These are phyloP conservation scores for Drosophila mimica DNA, from an alignment of 2,888 invertebrate genomes.

Conservation along the genomic window DNA sequence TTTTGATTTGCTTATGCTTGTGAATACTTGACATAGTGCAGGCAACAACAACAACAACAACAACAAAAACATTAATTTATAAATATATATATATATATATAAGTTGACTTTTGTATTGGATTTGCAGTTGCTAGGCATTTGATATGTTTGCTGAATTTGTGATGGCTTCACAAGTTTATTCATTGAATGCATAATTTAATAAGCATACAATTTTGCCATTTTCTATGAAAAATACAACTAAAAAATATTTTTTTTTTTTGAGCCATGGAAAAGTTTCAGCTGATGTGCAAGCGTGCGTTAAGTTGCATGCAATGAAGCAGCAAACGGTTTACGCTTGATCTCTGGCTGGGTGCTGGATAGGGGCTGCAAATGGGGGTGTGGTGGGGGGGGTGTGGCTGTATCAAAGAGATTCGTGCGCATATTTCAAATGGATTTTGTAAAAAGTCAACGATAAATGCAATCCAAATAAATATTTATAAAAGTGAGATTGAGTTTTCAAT, in stretches of 20 bases:
- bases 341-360: slow-evolving; percentile 9
- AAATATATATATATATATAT: slow-evolving; percentile 4
- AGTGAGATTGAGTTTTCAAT: slow-evolving; percentile 13
- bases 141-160: slow-evolving; percentile 31
- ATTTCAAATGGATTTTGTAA: slow-evolving; percentile 43
- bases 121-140: slow-evolving; percentile 38
- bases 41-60: slow-evolving; percentile 10
- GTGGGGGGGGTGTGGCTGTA: not conserved
- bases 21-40: slow-evolving; percentile 24
- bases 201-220: slow-evolving; percentile 43
- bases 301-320: slow-evolving; percentile 65
- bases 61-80: not conserved
- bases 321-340: slow-evolving; percentile 63
- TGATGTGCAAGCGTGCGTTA: slow-evolving; percentile 72
- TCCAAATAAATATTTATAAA: slow-evolving; percentile 47
- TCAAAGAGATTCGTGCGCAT: slow-evolving; percentile 42
- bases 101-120: slow-evolving; percentile 13
- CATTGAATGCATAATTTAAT: slow-evolving; percentile 57
- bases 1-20: slow-evolving; percentile 26
- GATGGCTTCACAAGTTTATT: slow-evolving; percentile 17
- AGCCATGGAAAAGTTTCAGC: slow-evolving; percentile 40
- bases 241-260: slow-evolving; percentile 37
- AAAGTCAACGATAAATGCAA: slow-evolving; percentile 37
- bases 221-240: slow-evolving; percentile 24
- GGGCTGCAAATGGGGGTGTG: not conserved